Evolutionary conservation across 2,888 invertebrate genomes (phyloP), one percentile per base, ranked within the genome.

Genomic region (Litoditis marina): DNA sequence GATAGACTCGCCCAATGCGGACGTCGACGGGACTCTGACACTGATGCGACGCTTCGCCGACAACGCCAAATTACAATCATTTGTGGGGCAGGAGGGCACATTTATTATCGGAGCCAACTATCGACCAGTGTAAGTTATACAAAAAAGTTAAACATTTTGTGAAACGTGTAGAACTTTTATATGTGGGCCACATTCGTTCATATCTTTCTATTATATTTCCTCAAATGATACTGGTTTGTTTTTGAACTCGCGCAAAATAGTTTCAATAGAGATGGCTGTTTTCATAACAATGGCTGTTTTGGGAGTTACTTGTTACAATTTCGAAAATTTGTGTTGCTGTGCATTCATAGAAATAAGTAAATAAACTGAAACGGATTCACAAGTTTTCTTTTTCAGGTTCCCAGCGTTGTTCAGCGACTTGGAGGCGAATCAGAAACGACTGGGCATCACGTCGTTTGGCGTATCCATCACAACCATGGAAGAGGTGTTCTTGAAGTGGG

Each of bases 401-500:
- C 89, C 90, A 79, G 83, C 85, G 7, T 88, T 91, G 87, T 86
- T 91, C 56, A 84, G 84, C 25, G 88, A 89, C 54, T 84, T 91
- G 36, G 91, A 91, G 82, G 80, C 82, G 0, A 86, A 87, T 25
- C 86, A 87, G 5, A 81, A 84, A 0, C 82, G 83, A 0, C 85
- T 92, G 19, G 88, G 88, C 19, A 88, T 91, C 56, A 87, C 87
- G 65, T 90, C 91, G 79, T 92, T 90, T 83, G 92, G 92, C 2
- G 88, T 91, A 27, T 88, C 90, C 11, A 88, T 91, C 13, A 91
- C 92, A 2, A 91, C 92, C 0, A 86, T 92, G 84, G 92, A 92
- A 85, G 92, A 92, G 84, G 92, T 92, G 0, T 91, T 92, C 81
- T 88, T 91, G 87, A 89, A 88, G 91, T 90, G 81, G 60, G 61